Evolutionary conservation across 1,140 invertebrate genomes (phyloP).

Genomic region (Diprion similis): DNA sequence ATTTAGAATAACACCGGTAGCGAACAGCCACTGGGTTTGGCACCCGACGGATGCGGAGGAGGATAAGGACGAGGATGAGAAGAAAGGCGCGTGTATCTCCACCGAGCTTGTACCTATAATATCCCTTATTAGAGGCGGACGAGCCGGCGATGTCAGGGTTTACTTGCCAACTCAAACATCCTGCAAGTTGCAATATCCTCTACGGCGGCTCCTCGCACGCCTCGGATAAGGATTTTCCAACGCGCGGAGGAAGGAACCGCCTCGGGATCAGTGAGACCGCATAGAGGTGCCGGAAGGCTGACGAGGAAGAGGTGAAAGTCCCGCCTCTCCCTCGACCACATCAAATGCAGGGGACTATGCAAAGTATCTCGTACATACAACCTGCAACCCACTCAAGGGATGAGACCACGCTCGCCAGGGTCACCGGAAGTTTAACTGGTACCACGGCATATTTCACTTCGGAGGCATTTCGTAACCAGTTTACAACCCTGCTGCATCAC

Average conservation of each 20-base stretch:
- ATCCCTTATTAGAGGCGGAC: neutral
- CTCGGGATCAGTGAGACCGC: neutral
- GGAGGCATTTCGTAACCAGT: neutral
- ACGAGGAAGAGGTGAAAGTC: neutral
- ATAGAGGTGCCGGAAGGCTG: neutral
- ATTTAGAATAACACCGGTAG: slow-evolving; percentile 40
- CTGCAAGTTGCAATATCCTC: slow-evolving; percentile 50
- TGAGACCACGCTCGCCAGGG: neutral
- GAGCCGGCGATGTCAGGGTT: slow-evolving; percentile 28
- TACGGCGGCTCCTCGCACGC: neutral
- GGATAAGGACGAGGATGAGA: slow-evolving; percentile 24
- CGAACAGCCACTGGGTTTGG: slow-evolving; percentile 29
- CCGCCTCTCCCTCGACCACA: neutral
- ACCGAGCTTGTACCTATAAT: neutral
- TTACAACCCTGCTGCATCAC: neutral
- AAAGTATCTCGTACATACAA: neutral
- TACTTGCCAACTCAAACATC: slow-evolving; percentile 56
- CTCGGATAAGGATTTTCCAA: neutral
- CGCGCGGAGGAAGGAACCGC: neutral
- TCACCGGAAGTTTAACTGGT: neutral
- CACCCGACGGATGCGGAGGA: slow-evolving; percentile 8
- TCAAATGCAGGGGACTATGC: slow-evolving; percentile 4
- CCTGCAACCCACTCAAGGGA: neutral
- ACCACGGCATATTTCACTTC: neutral
- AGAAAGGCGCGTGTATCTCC: slow-evolving; percentile 19